Base-by-base conservation (phyloP, 2,888 invertebrate species). In the Zaprionus bogoriensis region DNA sequence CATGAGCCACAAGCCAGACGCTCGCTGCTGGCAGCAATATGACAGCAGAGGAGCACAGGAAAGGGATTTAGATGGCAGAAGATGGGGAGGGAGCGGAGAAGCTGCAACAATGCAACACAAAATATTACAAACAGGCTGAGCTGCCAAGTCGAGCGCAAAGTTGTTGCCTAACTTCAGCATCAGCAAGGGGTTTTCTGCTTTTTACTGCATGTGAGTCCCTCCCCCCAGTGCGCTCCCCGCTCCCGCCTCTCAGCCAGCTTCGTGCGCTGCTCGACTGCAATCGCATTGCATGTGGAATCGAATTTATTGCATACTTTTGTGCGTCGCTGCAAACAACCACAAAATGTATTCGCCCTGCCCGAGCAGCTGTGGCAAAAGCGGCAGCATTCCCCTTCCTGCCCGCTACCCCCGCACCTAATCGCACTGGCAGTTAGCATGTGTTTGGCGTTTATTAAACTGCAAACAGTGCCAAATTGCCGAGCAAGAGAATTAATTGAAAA, bases 221-320 rank as follows among this genome's bases (percentile, higher is more conserved):
- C 1, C 23, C 12, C 19, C n/a, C 30, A 5, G 3, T 14, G 1
- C 14, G 19, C 17, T 10, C 23, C n/a, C 27, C 9, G 2, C 2
- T 17, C 22, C 3, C n/a, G 3, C n/a, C n/a, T n/a, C n/a, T n/a
- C n/a, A n/a, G n/a, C n/a, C n/a, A n/a, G n/a, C n/a, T n/a, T n/a
- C n/a, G n/a, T n/a, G n/a, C n/a, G n/a, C 3, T 6, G 14, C n/a
- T 7, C 12, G 6, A 17, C 14, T 23, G 25, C n/a, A 23, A 25
- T 19, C 38, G 36, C 14, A 23, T 9, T 53, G 36, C 32, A 12
- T 44, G 46, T 46, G 71, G 67, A 70, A 80, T 86, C 84, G 87
- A 77, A 83, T 81, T 81, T 86, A 86, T 86, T 80, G 84, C 75
- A 77, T 66, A 80, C 63, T 80, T 72, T 63, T 69, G 72, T 63